Evolutionary conservation across 2,888 invertebrate species (phyloP).

Genomic region (Scaptomyza caliginosa): DNA sequence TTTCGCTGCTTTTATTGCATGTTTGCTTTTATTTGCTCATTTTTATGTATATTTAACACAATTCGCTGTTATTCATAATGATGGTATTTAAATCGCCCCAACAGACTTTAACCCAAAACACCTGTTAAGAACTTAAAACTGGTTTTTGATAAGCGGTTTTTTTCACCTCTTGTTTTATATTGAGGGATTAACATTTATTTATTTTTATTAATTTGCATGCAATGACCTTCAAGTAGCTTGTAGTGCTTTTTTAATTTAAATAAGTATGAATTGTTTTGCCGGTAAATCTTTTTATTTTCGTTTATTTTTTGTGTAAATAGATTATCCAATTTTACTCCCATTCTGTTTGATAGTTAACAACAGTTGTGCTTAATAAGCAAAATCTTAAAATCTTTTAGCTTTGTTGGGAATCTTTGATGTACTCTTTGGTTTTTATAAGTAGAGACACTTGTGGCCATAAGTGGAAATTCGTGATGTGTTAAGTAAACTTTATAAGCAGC

Average conservation of each 20-base stretch:
- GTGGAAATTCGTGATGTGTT: conserved; percentile 46
- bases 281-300: not conserved
- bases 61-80: conserved; percentile 65
- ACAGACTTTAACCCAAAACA: conserved; percentile 45
- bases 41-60: conserved; percentile 53
- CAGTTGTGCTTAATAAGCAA: not conserved
- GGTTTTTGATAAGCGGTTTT: conserved; percentile 53
- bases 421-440: conserved; percentile 34
- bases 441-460: conserved; percentile 27
- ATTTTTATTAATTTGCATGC: conserved; percentile 55
- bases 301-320: not conserved
- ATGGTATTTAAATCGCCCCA: conserved; percentile 51
- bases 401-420: conserved; percentile 24
- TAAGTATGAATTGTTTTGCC: not conserved
- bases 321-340: conserved; percentile 9
- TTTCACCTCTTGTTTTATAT: conserved; percentile 5
- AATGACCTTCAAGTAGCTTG: conserved; percentile 44
- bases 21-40: conserved; percentile 34
- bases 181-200: conserved; percentile 17
- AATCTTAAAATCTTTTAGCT: conserved; percentile 5
- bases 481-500: conserved; percentile 12
- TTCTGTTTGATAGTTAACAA: conserved; percentile 3
- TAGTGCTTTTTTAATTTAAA: not conserved
- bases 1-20: conserved; percentile 31
- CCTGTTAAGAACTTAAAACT: conserved; percentile 65